Evolutionary conservation across 2,797 vertebrate genomes (phyloP).

Genomic region (Bufotes viridis): DNA sequence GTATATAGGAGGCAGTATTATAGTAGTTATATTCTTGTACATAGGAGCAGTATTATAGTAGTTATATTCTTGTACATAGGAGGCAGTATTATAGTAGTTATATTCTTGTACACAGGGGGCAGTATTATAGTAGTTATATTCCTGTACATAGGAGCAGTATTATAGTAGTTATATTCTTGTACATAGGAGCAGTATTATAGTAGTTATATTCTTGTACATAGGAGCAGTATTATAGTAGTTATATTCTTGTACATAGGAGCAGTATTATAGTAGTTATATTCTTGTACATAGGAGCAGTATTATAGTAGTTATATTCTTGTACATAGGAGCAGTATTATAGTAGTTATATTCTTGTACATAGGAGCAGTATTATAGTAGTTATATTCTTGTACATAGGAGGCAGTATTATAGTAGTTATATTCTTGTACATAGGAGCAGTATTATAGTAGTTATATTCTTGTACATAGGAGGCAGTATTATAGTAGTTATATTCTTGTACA

Average conservation of each 20-base stretch:
- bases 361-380: conserved; percentile 1
- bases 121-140: not conserved
- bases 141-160: not conserved
- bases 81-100: conserved; percentile 18
- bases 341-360: conserved; percentile 9
- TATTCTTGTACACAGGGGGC: not conserved
- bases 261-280: not conserved
- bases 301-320: conserved; percentile 15
- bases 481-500: conserved; percentile 14
- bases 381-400: not conserved
- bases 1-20: not conserved
- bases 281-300: conserved; percentile 2
- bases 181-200: no score
- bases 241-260: not conserved
- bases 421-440: not conserved
- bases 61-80: conserved; percentile 1
- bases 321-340: not conserved
- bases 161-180: no score
- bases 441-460: no score
- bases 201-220: not conserved
- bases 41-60: not conserved
- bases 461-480: not conserved
- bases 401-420: conserved; percentile 13
- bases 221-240: conserved; percentile 8
- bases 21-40: not conserved